Evolutionary conservation across 1,140 invertebrate genomes (phyloP).

Genomic region (Drosophila santomea): DNA sequence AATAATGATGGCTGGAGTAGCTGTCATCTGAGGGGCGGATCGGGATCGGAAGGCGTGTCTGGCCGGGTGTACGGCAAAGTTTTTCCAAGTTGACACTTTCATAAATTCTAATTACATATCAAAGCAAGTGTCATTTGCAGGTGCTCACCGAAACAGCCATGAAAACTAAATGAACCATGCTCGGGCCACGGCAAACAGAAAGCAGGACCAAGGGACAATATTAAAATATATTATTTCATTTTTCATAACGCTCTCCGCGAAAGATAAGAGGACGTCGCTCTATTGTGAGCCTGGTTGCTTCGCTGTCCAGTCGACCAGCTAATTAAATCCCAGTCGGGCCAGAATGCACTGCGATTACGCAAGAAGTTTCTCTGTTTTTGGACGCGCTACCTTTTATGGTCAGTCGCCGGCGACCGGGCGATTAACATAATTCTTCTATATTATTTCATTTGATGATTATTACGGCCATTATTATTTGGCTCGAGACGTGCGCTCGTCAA

Average conservation of each 20-base stretch:
- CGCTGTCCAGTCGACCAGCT: slow-evolving; percentile 26
- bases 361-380: slow-evolving; percentile 43
- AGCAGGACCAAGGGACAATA: slow-evolving; percentile 1
- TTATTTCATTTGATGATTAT: slow-evolving; percentile 70
- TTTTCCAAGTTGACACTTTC: slow-evolving; percentile 60
- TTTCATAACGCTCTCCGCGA: slow-evolving; percentile 15
- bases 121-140: slow-evolving; percentile 63
- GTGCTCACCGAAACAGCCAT: slow-evolving; percentile 11
- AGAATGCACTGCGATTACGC: slow-evolving; percentile 44
- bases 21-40: background rate
- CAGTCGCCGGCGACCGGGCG: slow-evolving; percentile 13
- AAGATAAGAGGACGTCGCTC: slow-evolving; percentile 20
- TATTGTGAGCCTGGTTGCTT: slow-evolving; percentile 34
- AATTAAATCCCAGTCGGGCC: slow-evolving; percentile 53
- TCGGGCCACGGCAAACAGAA: background rate
- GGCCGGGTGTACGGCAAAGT: slow-evolving; percentile 34
- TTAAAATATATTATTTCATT: slow-evolving; percentile 46
- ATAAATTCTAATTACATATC: slow-evolving; percentile 78
- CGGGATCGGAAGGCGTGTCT: background rate
- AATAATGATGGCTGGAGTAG: slow-evolving; percentile 34
- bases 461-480: slow-evolving; percentile 59
- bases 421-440: slow-evolving; percentile 78
- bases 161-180: slow-evolving; percentile 61
- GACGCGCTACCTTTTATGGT: slow-evolving; percentile 62
- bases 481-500: slow-evolving; percentile 50